Base-by-base conservation (phyloP, 1,140 invertebrate species). In the Stenopsyche tienmushanensis region DNA sequence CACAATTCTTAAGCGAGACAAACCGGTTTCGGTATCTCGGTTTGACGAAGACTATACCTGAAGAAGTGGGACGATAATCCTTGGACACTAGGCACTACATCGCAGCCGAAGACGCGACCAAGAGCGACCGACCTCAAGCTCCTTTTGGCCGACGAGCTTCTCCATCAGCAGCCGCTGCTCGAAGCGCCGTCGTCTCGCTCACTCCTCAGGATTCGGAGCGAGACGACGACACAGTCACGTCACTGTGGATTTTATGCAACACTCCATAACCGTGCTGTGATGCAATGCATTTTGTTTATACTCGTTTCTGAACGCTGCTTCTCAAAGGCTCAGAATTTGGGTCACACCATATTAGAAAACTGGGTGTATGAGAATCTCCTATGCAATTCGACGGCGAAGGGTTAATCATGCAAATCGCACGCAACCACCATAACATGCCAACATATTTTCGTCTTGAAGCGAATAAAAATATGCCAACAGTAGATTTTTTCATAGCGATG, bases 221-320 rank as follows among this genome's bases (percentile, higher is more conserved):
- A 8, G 24, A 1, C 13, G 29, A 26, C 44, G 42, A 47, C 13
- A 15, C 24, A n/a, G 2, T 39, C 15, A 57, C n/a, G 42, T 44
- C 42, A 21, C n/a, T 2, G 20, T 20, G 15, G 13, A 13, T 7
- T 60, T 60, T 60, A 60, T 60, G 57, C 57, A 60, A 60, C 34
- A 44, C 5, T n/a, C 24, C 29, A 41, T 60, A 60, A 60, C 57
- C 23, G 21, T 15, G 23, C 24, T 25, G 17, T 60, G 57, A 60
- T 60, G 57, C 57, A 60, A 60, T 24, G 17, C 29, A 39, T 47
- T 60, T 60, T 60, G 57, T 60, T 60, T 45, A 60, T 60, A 60
- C 39, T 47, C 42, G 44, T 21, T 47, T 47, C 18, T 47, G 57
- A 13, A n/a, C 41, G 29, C 24, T 18, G 57, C 2, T 60, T 47